Conservation (phyloP, 2,888 invertebrate genomes). For the Drosophila tripunctata region DNA sequence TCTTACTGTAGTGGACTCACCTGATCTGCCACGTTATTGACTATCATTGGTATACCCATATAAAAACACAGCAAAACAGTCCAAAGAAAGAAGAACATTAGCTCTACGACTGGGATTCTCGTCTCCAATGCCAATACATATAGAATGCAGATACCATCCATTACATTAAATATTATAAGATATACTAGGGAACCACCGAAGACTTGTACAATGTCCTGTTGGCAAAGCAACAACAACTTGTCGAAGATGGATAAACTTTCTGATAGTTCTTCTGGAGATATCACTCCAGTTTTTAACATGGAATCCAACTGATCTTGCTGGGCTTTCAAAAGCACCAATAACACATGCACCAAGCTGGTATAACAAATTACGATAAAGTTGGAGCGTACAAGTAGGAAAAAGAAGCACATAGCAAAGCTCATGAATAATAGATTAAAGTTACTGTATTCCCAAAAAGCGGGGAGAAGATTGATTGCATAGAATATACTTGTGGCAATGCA, state of each 20-base stretch:
- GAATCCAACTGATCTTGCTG: not conserved
- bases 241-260: not conserved
- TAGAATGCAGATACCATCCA: conserved; percentile 3
- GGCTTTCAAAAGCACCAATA: conserved; percentile 6
- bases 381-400: conserved; percentile 4
- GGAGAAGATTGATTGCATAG: not conserved
- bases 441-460: accelerated
- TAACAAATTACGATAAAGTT: conserved; percentile 26
- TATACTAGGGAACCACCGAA: conserved; percentile 9
- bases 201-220: conserved; percentile 1
- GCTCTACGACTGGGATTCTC: not conserved
- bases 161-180: not conserved
- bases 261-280: not conserved
- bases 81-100: not conserved
- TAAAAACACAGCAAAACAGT: not conserved
- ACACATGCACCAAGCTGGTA: conserved; percentile 19
- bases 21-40: not conserved
- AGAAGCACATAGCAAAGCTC: not conserved
- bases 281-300: not conserved
- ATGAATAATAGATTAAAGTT: not conserved
- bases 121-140: conserved; percentile 8
- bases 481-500: conserved; percentile 20
- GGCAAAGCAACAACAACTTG: conserved; percentile 13
- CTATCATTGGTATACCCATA: not conserved
- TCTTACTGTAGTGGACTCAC: no score